Conservation (phyloP, 1,140 invertebrate species). For the Microplitis mediator region DNA sequence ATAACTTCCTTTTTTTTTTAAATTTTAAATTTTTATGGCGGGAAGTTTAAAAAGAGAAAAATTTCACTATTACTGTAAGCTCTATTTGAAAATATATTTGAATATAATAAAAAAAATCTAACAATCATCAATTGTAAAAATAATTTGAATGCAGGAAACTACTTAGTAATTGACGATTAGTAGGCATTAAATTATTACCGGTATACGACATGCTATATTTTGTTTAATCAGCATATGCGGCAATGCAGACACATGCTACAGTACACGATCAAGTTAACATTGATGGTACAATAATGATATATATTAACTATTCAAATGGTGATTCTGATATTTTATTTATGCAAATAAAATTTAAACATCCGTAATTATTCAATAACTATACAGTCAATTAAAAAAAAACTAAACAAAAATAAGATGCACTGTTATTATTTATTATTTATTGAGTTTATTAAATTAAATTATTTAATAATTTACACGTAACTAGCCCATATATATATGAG, state of each 20-base stretch:
- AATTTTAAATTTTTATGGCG: too few species aligned
- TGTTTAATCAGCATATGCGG: constrained; percentile 29
- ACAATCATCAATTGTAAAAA: not conserved
- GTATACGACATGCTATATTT: constrained; percentile 7
- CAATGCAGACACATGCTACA: not conserved
- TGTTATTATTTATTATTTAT: too few species aligned
- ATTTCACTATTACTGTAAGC: not conserved
- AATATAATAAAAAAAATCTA: not conserved
- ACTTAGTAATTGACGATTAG: constrained; percentile 21
- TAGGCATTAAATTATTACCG: constrained; percentile 26
- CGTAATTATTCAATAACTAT: too few species aligned
- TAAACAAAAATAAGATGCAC: too few species aligned
- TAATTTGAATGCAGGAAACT: not conserved
- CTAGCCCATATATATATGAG: not conserved
- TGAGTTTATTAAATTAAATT: too few species aligned
- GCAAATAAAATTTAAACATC: too few species aligned
- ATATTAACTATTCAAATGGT: not conserved
- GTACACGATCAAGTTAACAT: constrained; percentile 9
- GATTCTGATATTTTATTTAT: too few species aligned
- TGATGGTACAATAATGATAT: constrained; percentile 16
- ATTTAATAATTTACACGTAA: too few species aligned
- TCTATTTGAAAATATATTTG: not conserved
- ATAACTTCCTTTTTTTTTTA: too few species aligned
- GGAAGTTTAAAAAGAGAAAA: too few species aligned
- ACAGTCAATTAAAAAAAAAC: too few species aligned